Percentiles rank a stretch among this genome's conserved stretches.
Conservation (phyloP, 2,888 invertebrate species). For the Perizoma affinitatum region DNA sequence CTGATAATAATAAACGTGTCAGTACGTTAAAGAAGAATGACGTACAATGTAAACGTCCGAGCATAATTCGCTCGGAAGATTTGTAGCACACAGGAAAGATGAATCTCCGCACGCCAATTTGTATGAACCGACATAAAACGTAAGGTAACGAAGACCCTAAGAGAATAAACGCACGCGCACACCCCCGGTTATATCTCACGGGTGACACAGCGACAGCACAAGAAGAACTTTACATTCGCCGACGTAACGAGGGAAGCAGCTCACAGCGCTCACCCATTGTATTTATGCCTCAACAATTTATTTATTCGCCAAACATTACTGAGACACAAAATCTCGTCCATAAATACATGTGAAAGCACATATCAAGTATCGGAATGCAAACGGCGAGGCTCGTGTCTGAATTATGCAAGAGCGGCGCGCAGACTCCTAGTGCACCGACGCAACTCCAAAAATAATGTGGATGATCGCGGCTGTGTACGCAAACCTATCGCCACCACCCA, state of each 20-base stretch:
- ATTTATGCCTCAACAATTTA: slow-evolving; percentile 82
- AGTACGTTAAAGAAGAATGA: slow-evolving; percentile 56
- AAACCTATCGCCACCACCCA: slow-evolving; percentile 53
- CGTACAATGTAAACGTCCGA: slow-evolving; percentile 60
- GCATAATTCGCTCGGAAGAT: slow-evolving; percentile 61
- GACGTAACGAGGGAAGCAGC: slow-evolving; percentile 81
- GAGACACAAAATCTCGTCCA: slow-evolving; percentile 84
- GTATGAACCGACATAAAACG: slow-evolving; percentile 77
- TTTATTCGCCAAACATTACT: slow-evolving; percentile 83
- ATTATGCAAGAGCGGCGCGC: slow-evolving; percentile 80
- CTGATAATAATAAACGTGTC: slow-evolving; percentile 52
- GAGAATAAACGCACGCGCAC: slow-evolving; percentile 56
- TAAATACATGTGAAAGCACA: slow-evolving; percentile 84
- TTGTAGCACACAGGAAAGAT: slow-evolving; percentile 60
- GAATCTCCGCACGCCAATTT: slow-evolving; percentile 73
- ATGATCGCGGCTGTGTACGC: slow-evolving; percentile 43
- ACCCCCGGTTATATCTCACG: slow-evolving; percentile 69
- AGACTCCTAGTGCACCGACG: slow-evolving; percentile 72
- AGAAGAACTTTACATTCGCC: slow-evolving; percentile 80
- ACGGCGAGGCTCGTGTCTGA: slow-evolving; percentile 80
- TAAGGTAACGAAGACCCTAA: slow-evolving; percentile 79
- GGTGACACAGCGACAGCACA: slow-evolving; percentile 77
- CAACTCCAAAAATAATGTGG: slow-evolving; percentile 75
- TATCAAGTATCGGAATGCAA: slow-evolving; percentile 84
- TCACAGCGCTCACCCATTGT: slow-evolving; percentile 72